Conservation (phyloP, 2,797 vertebrate species). For the Pantherophis alleghaniensis region DNA sequence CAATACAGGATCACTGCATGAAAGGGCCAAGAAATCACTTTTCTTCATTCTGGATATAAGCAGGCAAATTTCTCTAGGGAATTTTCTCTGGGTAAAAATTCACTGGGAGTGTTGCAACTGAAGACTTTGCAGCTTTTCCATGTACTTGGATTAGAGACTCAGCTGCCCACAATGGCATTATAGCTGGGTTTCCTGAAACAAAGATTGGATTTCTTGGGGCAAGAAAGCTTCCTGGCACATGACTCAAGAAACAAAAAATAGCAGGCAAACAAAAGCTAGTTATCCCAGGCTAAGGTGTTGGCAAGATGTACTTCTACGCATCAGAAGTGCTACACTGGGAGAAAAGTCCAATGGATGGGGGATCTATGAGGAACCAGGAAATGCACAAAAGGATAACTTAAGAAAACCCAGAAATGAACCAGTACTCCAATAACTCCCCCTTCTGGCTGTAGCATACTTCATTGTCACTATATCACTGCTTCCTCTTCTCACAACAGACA, state of each 20-base stretch:
- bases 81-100: conserved; percentile 23
- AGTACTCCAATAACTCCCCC: background rate
- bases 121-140: conserved; percentile 37
- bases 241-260: background rate
- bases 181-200: conserved; percentile 49
- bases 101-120: background rate
- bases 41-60: background rate
- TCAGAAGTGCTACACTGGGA: background rate
- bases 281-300: background rate
- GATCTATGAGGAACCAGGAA: background rate
- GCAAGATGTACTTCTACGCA: background rate
- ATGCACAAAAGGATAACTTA: background rate
- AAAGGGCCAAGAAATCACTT: background rate
- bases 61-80: conserved; percentile 2
- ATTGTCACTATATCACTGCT: background rate
- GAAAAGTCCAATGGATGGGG: background rate
- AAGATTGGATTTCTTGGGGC: conserved; percentile 27
- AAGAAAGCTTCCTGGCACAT: conserved; percentile 7
- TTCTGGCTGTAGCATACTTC: background rate
- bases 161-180: conserved; percentile 36
- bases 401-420: rapidly evolving
- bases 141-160: conserved; percentile 44
- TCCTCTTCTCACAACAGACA: background rate
- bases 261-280: conserved; percentile 17
- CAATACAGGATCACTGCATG: background rate